Conservation (phyloP, 2,888 invertebrate species). For the Spicauda simplicius region DNA sequence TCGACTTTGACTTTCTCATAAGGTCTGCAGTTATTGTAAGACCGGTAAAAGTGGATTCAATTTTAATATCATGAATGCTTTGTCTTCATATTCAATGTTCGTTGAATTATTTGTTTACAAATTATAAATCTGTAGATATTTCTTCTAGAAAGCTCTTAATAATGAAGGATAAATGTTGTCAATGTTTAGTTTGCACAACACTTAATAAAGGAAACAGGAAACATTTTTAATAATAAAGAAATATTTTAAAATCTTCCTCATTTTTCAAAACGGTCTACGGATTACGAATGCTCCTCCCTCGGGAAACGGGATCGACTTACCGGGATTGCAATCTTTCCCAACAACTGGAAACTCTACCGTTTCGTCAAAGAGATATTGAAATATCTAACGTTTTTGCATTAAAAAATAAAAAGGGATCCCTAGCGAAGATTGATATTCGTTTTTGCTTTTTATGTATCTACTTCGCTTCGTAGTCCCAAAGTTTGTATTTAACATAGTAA, state of each 20-base stretch:
- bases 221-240: neutral
- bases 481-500: neutral
- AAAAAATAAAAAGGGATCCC: neutral
- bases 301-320: slow-evolving; percentile 14
- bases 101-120: too few species aligned
- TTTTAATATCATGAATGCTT: too few species aligned
- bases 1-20: too few species aligned
- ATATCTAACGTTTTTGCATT: slow-evolving; percentile 18
- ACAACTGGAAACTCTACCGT: slow-evolving; percentile 12
- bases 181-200: too few species aligned
- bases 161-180: too few species aligned
- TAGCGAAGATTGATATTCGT: neutral
- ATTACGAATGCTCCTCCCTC: slow-evolving; percentile 4
- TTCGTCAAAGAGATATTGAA: slow-evolving; percentile 19
- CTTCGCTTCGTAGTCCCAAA: neutral
- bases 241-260: neutral
- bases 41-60: too few species aligned
- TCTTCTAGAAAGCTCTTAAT: too few species aligned
- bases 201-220: neutral
- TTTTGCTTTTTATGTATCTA: neutral
- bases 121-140: too few species aligned
- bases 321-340: slow-evolving; percentile 23
- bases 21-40: too few species aligned
- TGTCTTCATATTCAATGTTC: too few species aligned
- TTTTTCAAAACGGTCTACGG: slow-evolving; percentile 11